Evolutionary conservation across 2,113 vertebrate species (phyloP).

Genomic region (Jacana jacana): DNA sequence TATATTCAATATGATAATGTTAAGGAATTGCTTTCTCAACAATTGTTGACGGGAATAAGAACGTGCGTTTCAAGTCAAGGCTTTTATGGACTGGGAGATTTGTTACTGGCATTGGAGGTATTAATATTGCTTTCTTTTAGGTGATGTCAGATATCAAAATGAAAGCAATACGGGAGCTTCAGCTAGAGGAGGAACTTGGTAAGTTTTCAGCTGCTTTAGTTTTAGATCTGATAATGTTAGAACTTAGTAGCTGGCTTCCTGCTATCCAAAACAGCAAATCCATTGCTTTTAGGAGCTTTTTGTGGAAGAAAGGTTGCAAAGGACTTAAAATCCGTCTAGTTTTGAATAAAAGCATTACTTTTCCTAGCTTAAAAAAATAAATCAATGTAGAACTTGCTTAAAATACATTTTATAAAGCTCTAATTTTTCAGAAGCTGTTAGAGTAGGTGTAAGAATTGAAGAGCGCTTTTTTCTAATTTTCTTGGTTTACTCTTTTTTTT

Average conservation of each 20-base stretch:
- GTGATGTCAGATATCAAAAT: constrained; percentile 87
- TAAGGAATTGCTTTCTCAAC: background rate
- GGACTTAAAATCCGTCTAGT: background rate
- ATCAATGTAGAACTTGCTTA: background rate
- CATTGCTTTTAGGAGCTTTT: background rate
- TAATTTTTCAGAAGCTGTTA: background rate
- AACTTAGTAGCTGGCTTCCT: background rate
- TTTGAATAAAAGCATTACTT: background rate
- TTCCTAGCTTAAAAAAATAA: background rate
- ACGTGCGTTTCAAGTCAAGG: background rate
- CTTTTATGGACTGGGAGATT: background rate
- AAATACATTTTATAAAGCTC: background rate
- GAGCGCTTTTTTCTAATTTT: background rate
- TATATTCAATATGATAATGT: background rate
- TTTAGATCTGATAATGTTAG: background rate
- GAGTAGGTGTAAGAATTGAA: background rate
- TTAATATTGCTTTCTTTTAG: constrained; percentile 69
- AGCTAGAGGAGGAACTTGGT: constrained; percentile 82
- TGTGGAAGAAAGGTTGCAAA: background rate
- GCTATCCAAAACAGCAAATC: background rate
- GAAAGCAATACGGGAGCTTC: constrained; percentile 84
- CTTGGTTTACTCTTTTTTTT: background rate
- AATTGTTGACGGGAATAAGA: background rate
- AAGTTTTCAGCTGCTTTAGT: background rate
- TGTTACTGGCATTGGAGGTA: background rate